Evolutionary conservation across 2,113 vertebrate genomes (phyloP).

Genomic region (Elachura formosa): DNA sequence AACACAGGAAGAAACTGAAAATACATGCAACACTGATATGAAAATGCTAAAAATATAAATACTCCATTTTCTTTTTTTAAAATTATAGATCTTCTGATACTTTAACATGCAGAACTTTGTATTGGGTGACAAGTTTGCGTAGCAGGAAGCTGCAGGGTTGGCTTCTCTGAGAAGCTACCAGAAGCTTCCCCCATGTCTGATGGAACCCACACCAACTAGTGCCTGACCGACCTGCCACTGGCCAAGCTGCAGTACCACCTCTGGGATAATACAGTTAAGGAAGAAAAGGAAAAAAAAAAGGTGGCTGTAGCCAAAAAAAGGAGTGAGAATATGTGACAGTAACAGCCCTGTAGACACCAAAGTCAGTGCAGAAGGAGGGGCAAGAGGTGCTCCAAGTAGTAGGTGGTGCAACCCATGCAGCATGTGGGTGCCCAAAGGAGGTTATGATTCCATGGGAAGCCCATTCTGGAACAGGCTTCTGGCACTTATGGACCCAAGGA

Average conservation of each 20-base stretch:
- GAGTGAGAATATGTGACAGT: background rate
- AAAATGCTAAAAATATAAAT: background rate
- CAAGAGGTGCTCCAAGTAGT: background rate
- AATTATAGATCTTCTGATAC: background rate
- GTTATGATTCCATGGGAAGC: fast-evolving
- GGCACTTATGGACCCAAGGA: fast-evolving
- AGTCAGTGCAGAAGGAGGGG: background rate
- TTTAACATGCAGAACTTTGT: background rate
- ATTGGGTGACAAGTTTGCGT: background rate
- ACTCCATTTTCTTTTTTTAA: background rate
- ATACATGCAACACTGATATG: background rate
- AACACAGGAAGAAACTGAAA: background rate
- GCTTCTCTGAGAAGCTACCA: background rate
- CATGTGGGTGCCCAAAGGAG: background rate
- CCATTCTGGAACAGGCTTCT: background rate
- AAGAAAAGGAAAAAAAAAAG: background rate
- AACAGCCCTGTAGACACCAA: background rate
- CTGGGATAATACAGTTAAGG: background rate
- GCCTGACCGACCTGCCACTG: fast-evolving
- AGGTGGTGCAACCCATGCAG: background rate
- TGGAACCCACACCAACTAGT: background rate
- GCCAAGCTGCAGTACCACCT: no score
- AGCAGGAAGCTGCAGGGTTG: fast-evolving
- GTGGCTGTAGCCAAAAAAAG: background rate
- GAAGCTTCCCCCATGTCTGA: background rate